Evolutionary conservation across 2,888 invertebrate species (phyloP).

Genomic region (Drosophila multiciliata): DNA sequence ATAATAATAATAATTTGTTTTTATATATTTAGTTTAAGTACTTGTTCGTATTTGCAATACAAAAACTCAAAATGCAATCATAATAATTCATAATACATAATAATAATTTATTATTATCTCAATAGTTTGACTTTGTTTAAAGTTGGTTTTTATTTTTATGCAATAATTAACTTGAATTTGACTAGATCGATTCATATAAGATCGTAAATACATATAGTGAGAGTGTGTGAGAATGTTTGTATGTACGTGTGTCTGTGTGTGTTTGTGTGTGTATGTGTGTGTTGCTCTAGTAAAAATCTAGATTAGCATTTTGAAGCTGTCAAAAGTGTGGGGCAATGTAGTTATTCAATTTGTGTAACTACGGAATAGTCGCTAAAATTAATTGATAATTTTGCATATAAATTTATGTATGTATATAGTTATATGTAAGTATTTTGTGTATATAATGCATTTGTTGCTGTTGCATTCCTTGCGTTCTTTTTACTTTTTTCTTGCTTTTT

Average conservation of each 20-base stretch:
- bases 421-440: slow-evolving; percentile 39
- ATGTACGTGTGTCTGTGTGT: slow-evolving; percentile 22
- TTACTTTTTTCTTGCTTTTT: background rate
- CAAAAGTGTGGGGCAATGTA: slow-evolving; percentile 49
- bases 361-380: slow-evolving; percentile 70
- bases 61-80: slow-evolving; percentile 69
- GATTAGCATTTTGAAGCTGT: slow-evolving; percentile 70
- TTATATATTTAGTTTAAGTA: slow-evolving; percentile 72
- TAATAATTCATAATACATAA: slow-evolving; percentile 69
- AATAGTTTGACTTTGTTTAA: slow-evolving; percentile 73
- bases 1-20: slow-evolving; percentile 60
- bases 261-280: slow-evolving; percentile 26
- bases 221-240: slow-evolving; percentile 27
- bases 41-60: slow-evolving; percentile 80
- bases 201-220: slow-evolving; percentile 73
- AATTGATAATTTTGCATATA: slow-evolving; percentile 71
- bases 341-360: slow-evolving; percentile 48
- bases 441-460: slow-evolving; percentile 44
- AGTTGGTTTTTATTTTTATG: slow-evolving; percentile 58
- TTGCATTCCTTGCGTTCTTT: slow-evolving; percentile 19
- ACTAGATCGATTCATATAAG: slow-evolving; percentile 82
- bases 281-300: slow-evolving; percentile 73
- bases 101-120: slow-evolving; percentile 69
- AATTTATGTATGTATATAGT: slow-evolving; percentile 53
- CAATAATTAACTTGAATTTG: slow-evolving; percentile 84